Conservation (phyloP, 2,797 vertebrate species). For the Chiloscyllium punctatum region DNA sequence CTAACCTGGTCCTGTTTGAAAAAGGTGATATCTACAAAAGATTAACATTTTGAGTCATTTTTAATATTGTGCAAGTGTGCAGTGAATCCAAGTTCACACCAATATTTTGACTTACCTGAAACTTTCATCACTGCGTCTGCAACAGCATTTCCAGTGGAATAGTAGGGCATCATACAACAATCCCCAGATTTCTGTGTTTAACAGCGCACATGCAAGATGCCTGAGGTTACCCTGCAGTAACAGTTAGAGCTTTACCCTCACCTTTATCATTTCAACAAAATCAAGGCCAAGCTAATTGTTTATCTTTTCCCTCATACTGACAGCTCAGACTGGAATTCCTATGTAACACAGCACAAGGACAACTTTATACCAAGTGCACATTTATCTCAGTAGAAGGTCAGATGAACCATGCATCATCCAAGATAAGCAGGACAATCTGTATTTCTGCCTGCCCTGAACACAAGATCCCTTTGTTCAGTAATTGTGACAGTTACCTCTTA, state of each 20-base stretch:
- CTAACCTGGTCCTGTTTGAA: background rate
- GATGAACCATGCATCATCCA: background rate
- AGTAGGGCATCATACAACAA: conserved; percentile 40
- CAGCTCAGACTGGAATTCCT: conserved; percentile 45
- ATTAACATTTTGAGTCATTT: background rate
- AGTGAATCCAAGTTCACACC: background rate
- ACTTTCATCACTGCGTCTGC: background rate
- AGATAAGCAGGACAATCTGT: conserved; percentile 26
- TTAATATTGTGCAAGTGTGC: background rate
- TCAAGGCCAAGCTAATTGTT: conserved; percentile 26
- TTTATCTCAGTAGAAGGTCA: conserved; percentile 34
- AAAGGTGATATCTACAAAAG: background rate
- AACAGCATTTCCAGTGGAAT: background rate
- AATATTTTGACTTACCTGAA: background rate
- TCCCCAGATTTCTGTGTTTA: background rate
- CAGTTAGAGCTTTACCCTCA: background rate
- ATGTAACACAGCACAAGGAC: background rate
- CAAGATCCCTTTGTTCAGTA: conserved; percentile 29
- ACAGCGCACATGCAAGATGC: background rate
- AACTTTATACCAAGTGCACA: conserved; percentile 27
- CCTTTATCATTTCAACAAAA: background rate
- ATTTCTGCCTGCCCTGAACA: background rate
- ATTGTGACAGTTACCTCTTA: background rate
- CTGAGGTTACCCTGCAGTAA: background rate
- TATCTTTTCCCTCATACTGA: conserved; percentile 48